Evolutionary conservation across 2,113 vertebrate species (phyloP), one percentile per base, ranked within the genome.

Genomic region (Calypte anna): DNA sequence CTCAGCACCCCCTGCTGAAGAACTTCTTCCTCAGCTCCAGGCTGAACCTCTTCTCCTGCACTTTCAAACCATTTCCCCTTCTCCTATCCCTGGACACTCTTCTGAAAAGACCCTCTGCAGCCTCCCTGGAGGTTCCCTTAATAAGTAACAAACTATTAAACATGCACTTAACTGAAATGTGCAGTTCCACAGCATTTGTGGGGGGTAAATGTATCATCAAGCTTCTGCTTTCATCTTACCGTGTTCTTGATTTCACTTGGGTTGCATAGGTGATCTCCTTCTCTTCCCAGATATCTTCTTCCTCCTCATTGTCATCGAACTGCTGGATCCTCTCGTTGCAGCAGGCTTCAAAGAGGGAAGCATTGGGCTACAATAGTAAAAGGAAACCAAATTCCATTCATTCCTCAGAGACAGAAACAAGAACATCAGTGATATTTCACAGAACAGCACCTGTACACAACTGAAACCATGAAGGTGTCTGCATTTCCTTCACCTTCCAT

Each of bases 231-330:
- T 28, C 69, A n/a, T 51, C 64, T 64, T 94, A 99, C 99, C 99
- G 98, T 96, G 99, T 99, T 97, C 99, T 98, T 78, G 99, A 98
- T 84, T 98, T 98, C 38, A 98, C 98, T 96, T 99, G 98, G 74
- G 98, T 97, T 66, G 98, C 97, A 95, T 99, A 98, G 97, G 97
- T 99, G 38, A 98, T 98, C 95, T 99, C 98, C 93, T 98, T 98
- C 61, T 99, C 99, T 54, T 99, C 99, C 99, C 99, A 99, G 88
- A 99, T 99, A 75, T 99, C 99, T 22, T 99, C 99, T 19, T 99
- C 98, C 10, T 98, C 99, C 44, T 99, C 99, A 0, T 98, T 98
- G 28, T 99, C 99, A 8, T 99, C 99, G 28, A 99, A 99, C 64
- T 99, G 99, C 73, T 98, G 99, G 96, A 99, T 99, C 69, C 98